Percentiles rank a stretch among this genome's conserved stretches.
Conservation (phyloP, 2,888 invertebrate species). For the Polymixis flavicincta region DNA sequence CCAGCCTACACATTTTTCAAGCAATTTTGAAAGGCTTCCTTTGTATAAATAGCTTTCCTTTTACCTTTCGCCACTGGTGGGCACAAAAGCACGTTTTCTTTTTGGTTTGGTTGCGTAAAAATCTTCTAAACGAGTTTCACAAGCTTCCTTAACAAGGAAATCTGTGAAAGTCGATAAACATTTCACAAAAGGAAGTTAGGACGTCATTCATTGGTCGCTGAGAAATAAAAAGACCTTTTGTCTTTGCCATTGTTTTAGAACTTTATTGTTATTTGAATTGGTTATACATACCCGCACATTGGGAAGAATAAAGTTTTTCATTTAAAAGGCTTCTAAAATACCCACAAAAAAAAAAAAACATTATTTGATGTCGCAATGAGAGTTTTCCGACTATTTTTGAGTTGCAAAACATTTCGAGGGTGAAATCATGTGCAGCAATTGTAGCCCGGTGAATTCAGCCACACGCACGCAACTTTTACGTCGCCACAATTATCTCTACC, state of each 20-base stretch:
- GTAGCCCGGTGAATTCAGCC: neutral
- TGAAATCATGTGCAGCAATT: neutral
- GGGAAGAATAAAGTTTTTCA: neutral
- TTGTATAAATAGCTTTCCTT: constrained; percentile 7
- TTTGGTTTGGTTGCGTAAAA: constrained; percentile 11
- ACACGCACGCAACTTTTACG: neutral
- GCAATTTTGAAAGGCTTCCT: constrained; percentile 1
- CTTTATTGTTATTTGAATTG: neutral
- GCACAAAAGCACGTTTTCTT: neutral
- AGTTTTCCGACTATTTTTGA: neutral
- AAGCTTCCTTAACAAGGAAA: neutral
- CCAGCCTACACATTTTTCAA: neutral
- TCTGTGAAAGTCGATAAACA: neutral
- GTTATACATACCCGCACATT: neutral
- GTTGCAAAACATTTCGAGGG: neutral
- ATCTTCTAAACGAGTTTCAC: neutral
- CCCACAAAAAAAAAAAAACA: neutral
- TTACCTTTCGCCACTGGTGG: neutral
- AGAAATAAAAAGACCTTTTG: neutral
- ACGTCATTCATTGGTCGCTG: neutral
- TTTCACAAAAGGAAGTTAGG: neutral
- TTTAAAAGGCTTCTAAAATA: neutral
- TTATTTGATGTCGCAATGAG: neutral
- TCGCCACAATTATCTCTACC: neutral
- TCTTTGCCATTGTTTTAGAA: neutral